phyloP scores from a whole-genome alignment of 2,113 vertebrate genomes.

The Capricornis sumatraensis region DNA sequence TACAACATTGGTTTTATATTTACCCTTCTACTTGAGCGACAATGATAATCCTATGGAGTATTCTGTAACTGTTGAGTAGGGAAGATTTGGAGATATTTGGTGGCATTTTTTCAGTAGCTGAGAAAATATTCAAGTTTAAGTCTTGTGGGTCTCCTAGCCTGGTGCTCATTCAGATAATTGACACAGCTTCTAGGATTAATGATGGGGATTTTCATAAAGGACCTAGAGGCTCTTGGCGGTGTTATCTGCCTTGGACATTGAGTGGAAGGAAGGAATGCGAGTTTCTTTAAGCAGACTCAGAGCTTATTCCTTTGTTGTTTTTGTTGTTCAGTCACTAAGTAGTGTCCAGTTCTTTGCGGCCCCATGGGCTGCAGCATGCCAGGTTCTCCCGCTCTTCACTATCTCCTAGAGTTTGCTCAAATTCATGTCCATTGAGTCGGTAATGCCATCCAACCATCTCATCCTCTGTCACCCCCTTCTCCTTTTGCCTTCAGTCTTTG shows the following conservation, averaged over 20 bases:
- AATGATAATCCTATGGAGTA: neutral
- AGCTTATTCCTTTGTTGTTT: neutral
- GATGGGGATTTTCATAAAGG: neutral
- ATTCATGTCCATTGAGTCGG: neutral
- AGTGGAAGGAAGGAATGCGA: neutral
- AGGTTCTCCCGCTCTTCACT: neutral
- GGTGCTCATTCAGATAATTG: neutral
- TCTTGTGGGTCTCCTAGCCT: neutral
- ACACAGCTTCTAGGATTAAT: neutral
- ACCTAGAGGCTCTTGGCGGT: neutral
- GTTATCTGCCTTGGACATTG: neutral
- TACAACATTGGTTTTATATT: neutral
- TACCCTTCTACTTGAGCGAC: neutral
- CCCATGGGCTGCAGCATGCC: neutral
- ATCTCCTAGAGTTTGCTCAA: neutral
- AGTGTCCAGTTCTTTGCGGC: rapidly evolving
- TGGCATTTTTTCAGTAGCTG: neutral
- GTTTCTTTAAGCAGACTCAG: neutral
- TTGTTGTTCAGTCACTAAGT: neutral
- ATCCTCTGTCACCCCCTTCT: neutral
- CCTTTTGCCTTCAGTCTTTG: neutral
- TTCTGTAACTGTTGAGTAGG: neutral
- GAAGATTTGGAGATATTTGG: neutral
- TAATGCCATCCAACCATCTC: neutral
- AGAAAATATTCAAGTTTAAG: neutral